phyloP scores from a whole-genome alignment of 2,797 vertebrate species.

The Falco peregrinus region DNA sequence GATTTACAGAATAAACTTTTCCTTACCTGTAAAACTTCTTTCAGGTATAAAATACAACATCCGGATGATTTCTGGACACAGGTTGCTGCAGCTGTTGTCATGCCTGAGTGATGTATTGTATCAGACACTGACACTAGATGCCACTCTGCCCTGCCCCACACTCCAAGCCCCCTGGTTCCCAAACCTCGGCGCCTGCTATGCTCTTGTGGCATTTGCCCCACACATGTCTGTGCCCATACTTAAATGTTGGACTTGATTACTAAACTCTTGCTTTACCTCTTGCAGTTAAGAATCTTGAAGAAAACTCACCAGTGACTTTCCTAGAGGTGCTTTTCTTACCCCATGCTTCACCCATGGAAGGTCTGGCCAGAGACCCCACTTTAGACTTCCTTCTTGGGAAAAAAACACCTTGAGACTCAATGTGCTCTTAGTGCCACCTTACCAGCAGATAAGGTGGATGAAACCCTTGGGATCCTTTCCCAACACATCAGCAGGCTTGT shows the following conservation, averaged over 20 bases:
- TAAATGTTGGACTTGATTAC: background rate
- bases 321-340: background rate
- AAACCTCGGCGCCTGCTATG: background rate
- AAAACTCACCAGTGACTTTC: background rate
- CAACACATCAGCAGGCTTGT: background rate
- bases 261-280: background rate
- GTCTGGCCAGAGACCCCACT: background rate
- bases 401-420: background rate
- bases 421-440: background rate
- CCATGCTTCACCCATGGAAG: background rate
- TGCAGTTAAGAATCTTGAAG: background rate
- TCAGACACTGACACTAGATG: background rate
- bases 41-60: background rate
- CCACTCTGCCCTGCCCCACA: background rate
- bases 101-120: background rate
- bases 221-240: background rate
- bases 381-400: background rate
- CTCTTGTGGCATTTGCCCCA: background rate
- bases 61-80: background rate
- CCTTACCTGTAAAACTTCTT: background rate
- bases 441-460: background rate
- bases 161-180: background rate
- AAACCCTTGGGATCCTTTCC: background rate
- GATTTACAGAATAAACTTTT: background rate
- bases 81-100: background rate